Evolutionary conservation across 2,888 invertebrate genomes (phyloP).

Genomic region (Plutella xylostella): DNA sequence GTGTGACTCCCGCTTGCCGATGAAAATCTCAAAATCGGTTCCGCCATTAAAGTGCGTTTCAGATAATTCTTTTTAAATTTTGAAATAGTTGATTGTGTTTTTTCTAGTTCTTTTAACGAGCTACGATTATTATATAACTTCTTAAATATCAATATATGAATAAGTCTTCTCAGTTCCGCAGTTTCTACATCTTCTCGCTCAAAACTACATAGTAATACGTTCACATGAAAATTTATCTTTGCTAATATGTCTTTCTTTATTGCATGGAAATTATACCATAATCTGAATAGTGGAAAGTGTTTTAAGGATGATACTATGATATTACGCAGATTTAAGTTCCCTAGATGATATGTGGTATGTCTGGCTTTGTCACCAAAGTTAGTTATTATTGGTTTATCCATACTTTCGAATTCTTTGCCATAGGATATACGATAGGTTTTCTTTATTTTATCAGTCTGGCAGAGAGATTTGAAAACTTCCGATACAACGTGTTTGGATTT

Average conservation of each 20-base stretch:
- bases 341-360: slow-evolving; percentile 45
- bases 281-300: slow-evolving; percentile 42
- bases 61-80: slow-evolving; percentile 53
- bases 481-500: slow-evolving; percentile 38
- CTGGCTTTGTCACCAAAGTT: slow-evolving; percentile 45
- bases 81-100: slow-evolving; percentile 30
- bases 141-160: slow-evolving; percentile 49
- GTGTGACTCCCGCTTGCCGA: not conserved
- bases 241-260: slow-evolving; percentile 36
- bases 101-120: slow-evolving; percentile 39
- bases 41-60: slow-evolving; percentile 48
- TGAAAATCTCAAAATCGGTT: slow-evolving; percentile 34
- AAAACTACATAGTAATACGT: slow-evolving; percentile 49
- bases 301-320: slow-evolving; percentile 36
- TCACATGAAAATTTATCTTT: slow-evolving; percentile 52
- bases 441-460: slow-evolving; percentile 33
- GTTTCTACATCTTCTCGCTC: slow-evolving; percentile 48
- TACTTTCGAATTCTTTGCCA: slow-evolving; percentile 47
- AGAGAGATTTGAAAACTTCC: slow-evolving; percentile 39
- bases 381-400: slow-evolving; percentile 43
- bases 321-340: slow-evolving; percentile 43
- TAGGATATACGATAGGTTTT: slow-evolving; percentile 45
- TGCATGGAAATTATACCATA: slow-evolving; percentile 35
- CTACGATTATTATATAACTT: slow-evolving; percentile 55
- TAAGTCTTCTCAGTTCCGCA: slow-evolving; percentile 40